phyloP scores from a whole-genome alignment of 2,888 invertebrate species.

The Temnothorax rugatulus region DNA sequence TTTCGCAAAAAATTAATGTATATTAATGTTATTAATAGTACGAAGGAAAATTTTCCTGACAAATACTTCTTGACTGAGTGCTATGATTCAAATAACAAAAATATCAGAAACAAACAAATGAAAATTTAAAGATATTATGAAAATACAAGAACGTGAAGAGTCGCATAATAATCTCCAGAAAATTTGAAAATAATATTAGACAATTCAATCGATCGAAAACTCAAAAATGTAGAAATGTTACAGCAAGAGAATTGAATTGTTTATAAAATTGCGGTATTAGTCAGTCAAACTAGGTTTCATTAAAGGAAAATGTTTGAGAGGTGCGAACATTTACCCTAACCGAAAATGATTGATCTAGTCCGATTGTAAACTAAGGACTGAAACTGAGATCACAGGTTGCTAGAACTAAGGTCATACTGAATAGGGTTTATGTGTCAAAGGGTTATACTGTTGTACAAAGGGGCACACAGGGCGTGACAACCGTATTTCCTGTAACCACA shows the following conservation, averaged over 20 bases:
- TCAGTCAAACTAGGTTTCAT: neutral
- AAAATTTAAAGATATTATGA: neutral
- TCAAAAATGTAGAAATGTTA: neutral
- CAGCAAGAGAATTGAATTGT: slow-evolving; percentile 10
- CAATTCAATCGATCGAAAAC: neutral
- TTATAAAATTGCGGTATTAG: neutral
- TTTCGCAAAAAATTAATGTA: neutral
- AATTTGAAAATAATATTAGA: neutral
- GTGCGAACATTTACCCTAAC: slow-evolving; percentile 22
- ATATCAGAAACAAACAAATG: slow-evolving; percentile 35
- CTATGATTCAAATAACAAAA: neutral
- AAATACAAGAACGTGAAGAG: neutral
- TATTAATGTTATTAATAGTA: neutral
- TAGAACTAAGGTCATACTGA: slow-evolving; percentile 28
- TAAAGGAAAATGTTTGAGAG: neutral
- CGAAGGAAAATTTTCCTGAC: neutral
- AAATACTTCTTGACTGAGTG: neutral
- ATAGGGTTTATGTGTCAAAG: slow-evolving; percentile 51
- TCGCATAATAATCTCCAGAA: neutral
- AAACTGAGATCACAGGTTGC: slow-evolving; percentile 25
- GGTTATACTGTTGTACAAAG: slow-evolving; percentile 30
- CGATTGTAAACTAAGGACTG: slow-evolving; percentile 41
- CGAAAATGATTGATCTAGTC: slow-evolving; percentile 43
- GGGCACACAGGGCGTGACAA: slow-evolving; percentile 16
- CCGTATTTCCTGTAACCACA: slow-evolving; percentile 40